phyloP scores from a whole-genome alignment of 2,113 vertebrate genomes.

The Pygoscelis antarcticus region DNA sequence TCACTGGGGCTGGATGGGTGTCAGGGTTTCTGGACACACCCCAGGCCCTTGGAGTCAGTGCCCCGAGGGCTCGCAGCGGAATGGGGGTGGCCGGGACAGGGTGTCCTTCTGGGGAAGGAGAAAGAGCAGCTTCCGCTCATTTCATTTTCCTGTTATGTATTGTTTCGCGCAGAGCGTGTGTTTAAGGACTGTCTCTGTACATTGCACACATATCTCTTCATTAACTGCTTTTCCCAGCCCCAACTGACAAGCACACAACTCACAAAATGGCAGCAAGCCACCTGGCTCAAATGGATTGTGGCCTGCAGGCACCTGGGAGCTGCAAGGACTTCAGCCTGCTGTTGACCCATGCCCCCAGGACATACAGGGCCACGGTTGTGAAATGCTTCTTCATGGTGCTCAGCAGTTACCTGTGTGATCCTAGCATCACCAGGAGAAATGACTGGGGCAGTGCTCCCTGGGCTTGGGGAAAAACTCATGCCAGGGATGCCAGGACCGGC shows the following conservation, averaged over 20 bases:
- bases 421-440: neutral
- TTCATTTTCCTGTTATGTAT: neutral
- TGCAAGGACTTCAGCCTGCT: neutral
- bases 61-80: accelerated
- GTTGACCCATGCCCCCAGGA: neutral
- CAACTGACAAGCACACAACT: neutral
- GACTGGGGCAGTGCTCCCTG: neutral
- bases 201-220: accelerated
- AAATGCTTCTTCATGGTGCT: neutral
- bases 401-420: neutral
- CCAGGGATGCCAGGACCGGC: neutral
- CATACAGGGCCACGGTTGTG: neutral
- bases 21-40: neutral
- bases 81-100: neutral
- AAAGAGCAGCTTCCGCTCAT: neutral
- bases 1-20: neutral
- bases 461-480: neutral
- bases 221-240: neutral
- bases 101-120: neutral
- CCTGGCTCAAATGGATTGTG: neutral
- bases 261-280: neutral
- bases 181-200: neutral
- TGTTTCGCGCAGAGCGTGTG: accelerated
- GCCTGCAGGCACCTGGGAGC: neutral
- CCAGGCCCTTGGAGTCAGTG: accelerated